A percentile compares a stretch with the other conserved stretches of the same genome.
Conservation (phyloP, 2,888 invertebrate genomes). For the Lomographa bimaculata region DNA sequence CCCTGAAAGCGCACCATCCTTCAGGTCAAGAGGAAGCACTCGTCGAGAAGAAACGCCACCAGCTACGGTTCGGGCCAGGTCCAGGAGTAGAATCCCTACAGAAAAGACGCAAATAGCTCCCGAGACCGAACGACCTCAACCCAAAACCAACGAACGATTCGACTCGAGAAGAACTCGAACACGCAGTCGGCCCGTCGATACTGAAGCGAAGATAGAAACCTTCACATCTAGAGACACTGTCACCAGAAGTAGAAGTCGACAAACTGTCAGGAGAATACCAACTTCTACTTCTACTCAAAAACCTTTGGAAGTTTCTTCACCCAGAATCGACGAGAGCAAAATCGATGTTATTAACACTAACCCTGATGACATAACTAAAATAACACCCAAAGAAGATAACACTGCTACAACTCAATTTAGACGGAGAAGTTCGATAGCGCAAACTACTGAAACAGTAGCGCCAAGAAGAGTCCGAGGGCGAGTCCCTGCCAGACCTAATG, state of each 20-base stretch:
- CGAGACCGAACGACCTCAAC: constrained; percentile 40
- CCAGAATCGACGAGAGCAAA: constrained; percentile 53
- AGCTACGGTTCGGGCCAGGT: constrained; percentile 51
- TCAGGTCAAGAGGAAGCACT: constrained; percentile 57
- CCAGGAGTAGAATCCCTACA: constrained; percentile 53
- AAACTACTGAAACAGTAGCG: constrained; percentile 47
- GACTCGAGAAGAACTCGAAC: constrained; percentile 69
- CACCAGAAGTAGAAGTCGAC: constrained; percentile 52
- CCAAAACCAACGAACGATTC: constrained; percentile 62
- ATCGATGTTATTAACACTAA: constrained; percentile 56
- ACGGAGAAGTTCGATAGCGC: constrained; percentile 52
- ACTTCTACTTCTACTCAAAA: constrained; percentile 40
- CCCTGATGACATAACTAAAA: constrained; percentile 55
- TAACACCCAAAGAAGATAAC: constrained; percentile 45
- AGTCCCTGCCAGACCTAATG: constrained; percentile 51
- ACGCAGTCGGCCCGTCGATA: constrained; percentile 52
- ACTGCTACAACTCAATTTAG: constrained; percentile 50
- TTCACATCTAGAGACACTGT: constrained; percentile 48
- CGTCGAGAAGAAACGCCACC: constrained; percentile 56
- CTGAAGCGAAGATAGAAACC: constrained; percentile 39
- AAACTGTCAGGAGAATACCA: constrained; percentile 37
- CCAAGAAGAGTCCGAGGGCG: constrained; percentile 53
- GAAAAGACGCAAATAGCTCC: constrained; percentile 34
- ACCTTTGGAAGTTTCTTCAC: constrained; percentile 45
- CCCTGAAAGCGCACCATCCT: constrained; percentile 49